Percentiles rank a stretch among this genome's conserved stretches.
Evolutionary conservation across 2,113 vertebrate species (phyloP).

Genomic region (Regulus satrapa): DNA sequence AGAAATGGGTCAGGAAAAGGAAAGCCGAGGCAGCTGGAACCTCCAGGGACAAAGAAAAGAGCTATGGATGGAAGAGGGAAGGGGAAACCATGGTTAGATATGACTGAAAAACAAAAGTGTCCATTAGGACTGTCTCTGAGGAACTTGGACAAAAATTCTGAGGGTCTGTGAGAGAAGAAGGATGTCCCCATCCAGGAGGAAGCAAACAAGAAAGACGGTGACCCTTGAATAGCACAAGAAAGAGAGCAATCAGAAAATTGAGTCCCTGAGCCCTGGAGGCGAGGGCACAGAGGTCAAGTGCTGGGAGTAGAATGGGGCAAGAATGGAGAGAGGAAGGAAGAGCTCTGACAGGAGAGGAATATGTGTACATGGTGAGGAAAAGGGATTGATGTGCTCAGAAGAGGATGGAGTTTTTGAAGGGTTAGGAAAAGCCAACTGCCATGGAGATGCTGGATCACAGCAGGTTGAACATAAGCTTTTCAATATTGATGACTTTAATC

Average conservation of each 20-base stretch:
- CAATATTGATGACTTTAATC: not conserved
- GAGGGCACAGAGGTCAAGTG: not conserved
- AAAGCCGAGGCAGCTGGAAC: not conserved
- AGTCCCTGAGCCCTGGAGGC: not conserved
- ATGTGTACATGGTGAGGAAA: accelerated
- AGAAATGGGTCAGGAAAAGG: not conserved
- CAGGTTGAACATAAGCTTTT: not conserved
- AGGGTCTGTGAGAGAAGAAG: not conserved
- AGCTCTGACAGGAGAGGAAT: not conserved
- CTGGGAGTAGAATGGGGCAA: not conserved
- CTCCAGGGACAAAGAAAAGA: not conserved
- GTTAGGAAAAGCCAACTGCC: not conserved
- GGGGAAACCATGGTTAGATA: not conserved
- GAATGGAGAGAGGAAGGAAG: not conserved
- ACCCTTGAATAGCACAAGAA: accelerated
- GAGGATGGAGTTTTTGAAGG: not conserved
- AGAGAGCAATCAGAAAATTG: not conserved
- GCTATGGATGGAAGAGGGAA: not conserved
- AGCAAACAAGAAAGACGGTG: accelerated
- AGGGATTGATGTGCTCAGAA: not conserved
- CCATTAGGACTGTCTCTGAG: not conserved
- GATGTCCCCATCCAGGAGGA: not conserved
- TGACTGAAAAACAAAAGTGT: not conserved
- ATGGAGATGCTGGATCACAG: accelerated
- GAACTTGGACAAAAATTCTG: not conserved